Evolutionary conservation across 1,140 invertebrate genomes (phyloP).

Genomic region (Leptinotarsa lineolata): DNA sequence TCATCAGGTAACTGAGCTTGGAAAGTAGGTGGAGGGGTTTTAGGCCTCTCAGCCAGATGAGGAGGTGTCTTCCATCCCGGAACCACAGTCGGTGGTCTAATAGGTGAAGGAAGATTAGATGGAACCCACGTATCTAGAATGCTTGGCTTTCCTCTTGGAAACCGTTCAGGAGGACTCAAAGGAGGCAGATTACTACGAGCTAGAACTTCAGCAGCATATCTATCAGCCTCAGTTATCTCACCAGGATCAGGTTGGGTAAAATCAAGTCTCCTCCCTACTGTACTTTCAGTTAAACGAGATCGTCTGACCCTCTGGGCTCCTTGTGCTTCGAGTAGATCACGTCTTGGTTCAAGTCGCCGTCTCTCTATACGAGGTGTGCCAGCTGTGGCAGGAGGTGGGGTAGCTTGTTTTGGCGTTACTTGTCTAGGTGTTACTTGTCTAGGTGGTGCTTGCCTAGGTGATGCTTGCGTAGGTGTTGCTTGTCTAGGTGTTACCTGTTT

Average conservation of each 20-base stretch:
- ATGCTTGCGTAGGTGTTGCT: neutral
- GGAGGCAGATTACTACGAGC: neutral
- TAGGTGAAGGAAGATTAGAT: neutral
- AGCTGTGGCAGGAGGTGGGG: neutral
- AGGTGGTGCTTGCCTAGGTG: neutral
- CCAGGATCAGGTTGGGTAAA: neutral
- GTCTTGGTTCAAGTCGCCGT: neutral
- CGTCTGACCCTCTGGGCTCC: neutral
- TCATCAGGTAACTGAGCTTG: neutral
- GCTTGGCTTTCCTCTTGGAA: neutral
- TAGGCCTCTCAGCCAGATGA: neutral
- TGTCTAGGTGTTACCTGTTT: neutral
- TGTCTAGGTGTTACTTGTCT: neutral
- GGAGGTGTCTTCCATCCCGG: neutral
- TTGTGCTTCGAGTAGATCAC: neutral
- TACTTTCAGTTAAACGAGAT: neutral
- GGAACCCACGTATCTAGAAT: neutral
- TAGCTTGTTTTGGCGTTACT: neutral
- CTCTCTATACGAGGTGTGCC: neutral
- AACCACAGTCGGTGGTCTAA: neutral
- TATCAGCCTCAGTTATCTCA: neutral
- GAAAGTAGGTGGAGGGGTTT: neutral
- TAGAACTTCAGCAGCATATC: neutral
- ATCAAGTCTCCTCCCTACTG: neutral
- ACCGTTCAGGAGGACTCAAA: neutral